Evolutionary conservation across 2,113 vertebrate species (phyloP).

Genomic region (Myrmophylax atrothorax): DNA sequence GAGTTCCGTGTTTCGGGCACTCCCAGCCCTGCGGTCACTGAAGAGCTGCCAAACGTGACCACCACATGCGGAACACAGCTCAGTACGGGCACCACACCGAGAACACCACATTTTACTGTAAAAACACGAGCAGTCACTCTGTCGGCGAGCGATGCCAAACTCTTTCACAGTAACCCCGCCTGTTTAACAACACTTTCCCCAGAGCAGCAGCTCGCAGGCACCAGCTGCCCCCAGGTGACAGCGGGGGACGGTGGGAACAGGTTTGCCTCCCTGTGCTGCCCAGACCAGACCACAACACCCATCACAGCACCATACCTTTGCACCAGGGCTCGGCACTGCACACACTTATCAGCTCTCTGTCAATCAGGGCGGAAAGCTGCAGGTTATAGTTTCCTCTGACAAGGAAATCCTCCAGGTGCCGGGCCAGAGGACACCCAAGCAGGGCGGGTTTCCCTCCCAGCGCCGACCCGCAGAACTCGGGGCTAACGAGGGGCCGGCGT

Average conservation of each 20-base stretch:
- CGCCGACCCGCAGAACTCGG: neutral
- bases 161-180: fast-evolving
- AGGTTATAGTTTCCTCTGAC: neutral
- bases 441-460: neutral
- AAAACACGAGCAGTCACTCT: neutral
- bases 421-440: neutral
- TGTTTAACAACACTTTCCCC: neutral
- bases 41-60: neutral
- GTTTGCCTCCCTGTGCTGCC: neutral
- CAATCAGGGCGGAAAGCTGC: neutral
- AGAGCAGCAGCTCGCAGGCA: neutral
- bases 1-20: fast-evolving
- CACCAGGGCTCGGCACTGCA: neutral
- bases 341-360: neutral
- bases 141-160: fast-evolving
- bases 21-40: neutral
- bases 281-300: neutral
- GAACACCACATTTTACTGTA: fast-evolving
- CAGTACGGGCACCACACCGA: fast-evolving
- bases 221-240: neutral
- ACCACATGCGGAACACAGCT: fast-evolving
- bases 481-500: neutral
- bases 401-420: neutral
- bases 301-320: neutral
- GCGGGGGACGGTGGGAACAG: neutral